phyloP scores from a whole-genome alignment of 2,113 vertebrate species.

The Tragelaphus imberbis region DNA sequence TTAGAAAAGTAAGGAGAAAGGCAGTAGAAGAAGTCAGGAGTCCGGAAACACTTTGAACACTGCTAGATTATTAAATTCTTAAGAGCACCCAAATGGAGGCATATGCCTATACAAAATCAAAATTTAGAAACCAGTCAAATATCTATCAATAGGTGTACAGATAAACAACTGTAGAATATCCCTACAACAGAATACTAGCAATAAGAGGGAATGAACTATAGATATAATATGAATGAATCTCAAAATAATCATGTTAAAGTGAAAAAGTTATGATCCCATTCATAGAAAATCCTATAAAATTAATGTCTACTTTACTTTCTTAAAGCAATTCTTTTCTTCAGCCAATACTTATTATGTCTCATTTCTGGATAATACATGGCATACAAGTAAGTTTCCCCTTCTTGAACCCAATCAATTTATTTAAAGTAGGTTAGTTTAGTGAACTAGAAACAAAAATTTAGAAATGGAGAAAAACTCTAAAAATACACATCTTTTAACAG shows the following conservation, averaged over 20 bases:
- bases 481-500: not conserved
- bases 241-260: not conserved
- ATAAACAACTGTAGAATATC: not conserved
- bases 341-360: not conserved
- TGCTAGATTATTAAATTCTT: not conserved
- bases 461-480: slow-evolving; percentile 41
- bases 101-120: not conserved
- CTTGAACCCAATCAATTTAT: not conserved
- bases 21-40: not conserved
- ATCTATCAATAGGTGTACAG: not conserved
- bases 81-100: not conserved
- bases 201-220: not conserved
- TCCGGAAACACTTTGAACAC: not conserved
- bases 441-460: slow-evolving; percentile 34
- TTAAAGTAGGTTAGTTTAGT: not conserved
- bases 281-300: not conserved
- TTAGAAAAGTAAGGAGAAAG: slow-evolving; percentile 24
- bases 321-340: not conserved
- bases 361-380: not conserved
- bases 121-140: not conserved
- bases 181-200: not conserved
- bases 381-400: not conserved
- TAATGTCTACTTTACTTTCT: not conserved
- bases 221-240: not conserved
- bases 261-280: not conserved